Evolutionary conservation across 2,888 invertebrate species (phyloP).

Genomic region (Thysanoteuthis rhombus): DNA sequence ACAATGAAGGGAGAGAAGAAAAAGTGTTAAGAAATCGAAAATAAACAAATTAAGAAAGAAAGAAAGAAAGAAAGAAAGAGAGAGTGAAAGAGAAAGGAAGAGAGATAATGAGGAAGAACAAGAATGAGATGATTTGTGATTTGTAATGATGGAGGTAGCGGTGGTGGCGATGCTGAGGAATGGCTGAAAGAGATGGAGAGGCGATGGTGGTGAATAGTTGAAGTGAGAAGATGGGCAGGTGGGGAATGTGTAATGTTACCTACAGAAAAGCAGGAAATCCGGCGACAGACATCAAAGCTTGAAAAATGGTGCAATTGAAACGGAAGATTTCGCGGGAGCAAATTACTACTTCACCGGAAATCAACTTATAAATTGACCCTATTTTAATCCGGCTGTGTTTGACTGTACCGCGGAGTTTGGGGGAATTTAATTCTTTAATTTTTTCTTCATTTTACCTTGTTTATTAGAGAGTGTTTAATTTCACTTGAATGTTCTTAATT

Average conservation of each 20-base stretch:
- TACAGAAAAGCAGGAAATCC: background rate
- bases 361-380: background rate
- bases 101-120: background rate
- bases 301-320: slow-evolving; percentile 12
- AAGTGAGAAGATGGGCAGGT: background rate
- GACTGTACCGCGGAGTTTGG: background rate
- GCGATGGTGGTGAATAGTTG: background rate
- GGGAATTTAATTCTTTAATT: background rate
- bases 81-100: background rate
- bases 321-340: background rate
- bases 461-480: background rate
- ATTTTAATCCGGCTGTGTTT: background rate
- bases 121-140: background rate
- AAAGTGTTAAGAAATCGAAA: background rate
- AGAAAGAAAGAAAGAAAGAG: too few relatives aligned
- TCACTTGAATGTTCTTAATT: background rate
- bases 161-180: background rate
- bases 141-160: background rate
- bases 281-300: background rate
- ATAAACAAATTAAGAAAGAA: too few relatives aligned
- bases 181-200: background rate
- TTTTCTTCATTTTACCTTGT: background rate
- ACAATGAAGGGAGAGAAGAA: background rate
- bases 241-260: background rate
- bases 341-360: background rate